Conservation (phyloP, 2,113 vertebrate species). For the Gymnogyps californianus region DNA sequence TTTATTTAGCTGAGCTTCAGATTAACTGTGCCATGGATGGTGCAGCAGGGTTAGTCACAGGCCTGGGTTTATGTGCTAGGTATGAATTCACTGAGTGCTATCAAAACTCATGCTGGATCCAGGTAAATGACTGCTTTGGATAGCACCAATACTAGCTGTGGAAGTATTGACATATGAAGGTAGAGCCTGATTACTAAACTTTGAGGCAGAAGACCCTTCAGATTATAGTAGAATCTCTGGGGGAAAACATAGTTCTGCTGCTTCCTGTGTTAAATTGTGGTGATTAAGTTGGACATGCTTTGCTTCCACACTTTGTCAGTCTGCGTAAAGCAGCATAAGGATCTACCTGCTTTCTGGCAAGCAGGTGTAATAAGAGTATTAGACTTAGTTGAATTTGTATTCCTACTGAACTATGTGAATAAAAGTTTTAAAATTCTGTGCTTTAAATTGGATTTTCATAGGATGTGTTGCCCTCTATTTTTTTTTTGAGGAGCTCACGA, state of each 20-base stretch:
- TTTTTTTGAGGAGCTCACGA: rapidly evolving
- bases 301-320: neutral
- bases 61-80: neutral
- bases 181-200: neutral
- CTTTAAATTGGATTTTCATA: neutral
- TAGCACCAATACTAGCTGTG: neutral
- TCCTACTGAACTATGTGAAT: neutral
- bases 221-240: neutral
- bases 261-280: neutral
- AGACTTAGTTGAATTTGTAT: neutral
- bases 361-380: neutral
- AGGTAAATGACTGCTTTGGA: neutral
- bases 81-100: neutral
- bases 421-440: neutral
- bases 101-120: neutral
- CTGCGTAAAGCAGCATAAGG: neutral
- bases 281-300: neutral
- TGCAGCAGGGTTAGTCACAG: neutral
- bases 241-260: neutral
- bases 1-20: neutral
- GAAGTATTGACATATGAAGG: neutral
- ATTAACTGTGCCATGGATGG: neutral
- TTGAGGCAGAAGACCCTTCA: neutral
- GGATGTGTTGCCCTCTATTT: neutral
- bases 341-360: neutral